Base-by-base conservation (phyloP, 92 coral and sea anemone species). In the Actinernus sp. region DNA sequence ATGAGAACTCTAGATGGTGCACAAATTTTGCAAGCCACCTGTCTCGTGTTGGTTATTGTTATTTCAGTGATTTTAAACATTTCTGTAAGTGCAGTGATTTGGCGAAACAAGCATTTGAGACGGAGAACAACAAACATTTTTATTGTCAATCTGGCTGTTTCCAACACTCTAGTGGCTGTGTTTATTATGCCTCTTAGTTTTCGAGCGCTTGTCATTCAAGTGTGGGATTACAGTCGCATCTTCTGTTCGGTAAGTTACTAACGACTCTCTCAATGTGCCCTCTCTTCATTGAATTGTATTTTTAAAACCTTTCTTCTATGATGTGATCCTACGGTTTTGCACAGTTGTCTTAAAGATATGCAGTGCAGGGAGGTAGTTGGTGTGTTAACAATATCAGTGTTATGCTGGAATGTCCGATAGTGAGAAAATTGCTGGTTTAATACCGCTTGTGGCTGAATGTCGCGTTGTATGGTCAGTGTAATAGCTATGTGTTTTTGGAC, bases 201-300 rank as follows among this genome's bases (percentile, higher is more conserved):
- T 24, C 73, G 60, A 26, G 71, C 91, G 8, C 56, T 79, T 12
- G 33, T 90, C 7, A 11, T 74, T 17, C 49, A 62, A 24, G 66
- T 62, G 3, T 93, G 98, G 93, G 57, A 64, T 18, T 71, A 85
- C 33, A 73, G 90, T 24, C 60, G 58, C 12, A 29, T 61, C 7
- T 88, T 90, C 31, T 93, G 98, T 31, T 73, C 89, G 94, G 98
- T 93, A 78, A 82, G 91, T 59, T 34, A 34, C 14, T 6, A 34
- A 34, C n/a, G n/a, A n/a, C n/a, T n/a, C n/a, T n/a, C n/a, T n/a
- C n/a, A n/a, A n/a, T n/a, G n/a, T n/a, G n/a, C n/a, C n/a, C n/a
- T n/a, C n/a, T n/a, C n/a, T n/a, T n/a, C n/a, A n/a, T n/a, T n/a
- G n/a, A n/a, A n/a, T n/a, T n/a, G n/a, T n/a, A n/a, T n/a, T n/a